Percentiles rank a stretch among this genome's conserved stretches.
Evolutionary conservation across 1,140 invertebrate genomes (phyloP).

Genomic region (Panonychus citri): DNA sequence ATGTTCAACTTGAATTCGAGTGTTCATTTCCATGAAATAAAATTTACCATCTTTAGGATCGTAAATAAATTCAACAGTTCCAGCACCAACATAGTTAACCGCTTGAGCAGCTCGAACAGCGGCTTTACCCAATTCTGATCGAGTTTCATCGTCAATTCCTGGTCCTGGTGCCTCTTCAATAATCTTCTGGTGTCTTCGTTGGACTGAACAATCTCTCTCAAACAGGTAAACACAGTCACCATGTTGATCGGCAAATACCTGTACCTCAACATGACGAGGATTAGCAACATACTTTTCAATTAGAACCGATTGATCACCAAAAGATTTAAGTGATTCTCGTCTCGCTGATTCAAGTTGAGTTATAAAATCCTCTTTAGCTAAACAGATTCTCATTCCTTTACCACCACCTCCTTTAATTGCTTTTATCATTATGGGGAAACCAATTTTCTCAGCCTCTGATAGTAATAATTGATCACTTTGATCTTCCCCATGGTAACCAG

Average conservation of each 20-base stretch:
- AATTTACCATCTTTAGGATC: constrained; percentile 58
- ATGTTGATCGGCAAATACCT: constrained; percentile 35
- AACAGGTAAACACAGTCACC: constrained; percentile 42
- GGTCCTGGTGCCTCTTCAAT: constrained; percentile 91
- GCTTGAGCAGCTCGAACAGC: constrained; percentile 73
- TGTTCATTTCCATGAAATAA: constrained; percentile 99
- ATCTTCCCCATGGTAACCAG: constrained; percentile 82
- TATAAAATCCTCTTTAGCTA: constrained; percentile 51
- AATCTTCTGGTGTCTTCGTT: constrained; percentile 95
- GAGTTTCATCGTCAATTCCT: constrained; percentile 58
- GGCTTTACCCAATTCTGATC: constrained; percentile 54
- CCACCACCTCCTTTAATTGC: constrained; percentile 88
- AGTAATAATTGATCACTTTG: constrained; percentile 46
- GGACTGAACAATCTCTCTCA: constrained; percentile 94
- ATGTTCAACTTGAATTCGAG: constrained; percentile 72
- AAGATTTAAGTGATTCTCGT: constrained; percentile 81
- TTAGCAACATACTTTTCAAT: constrained; percentile 49
- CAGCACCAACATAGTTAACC: constrained; percentile 77
- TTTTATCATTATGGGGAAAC: constrained; percentile 95
- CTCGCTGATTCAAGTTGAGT: constrained; percentile 74
- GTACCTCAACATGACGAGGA: constrained; percentile 23
- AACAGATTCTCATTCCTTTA: constrained; percentile 87
- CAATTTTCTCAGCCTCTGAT: constrained; percentile 56
- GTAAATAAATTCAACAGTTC: constrained; percentile 76
- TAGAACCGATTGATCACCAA: constrained; percentile 70